phyloP scores from a whole-genome alignment of 1,140 invertebrate genomes.

The Pseudobourletiella spinata region DNA sequence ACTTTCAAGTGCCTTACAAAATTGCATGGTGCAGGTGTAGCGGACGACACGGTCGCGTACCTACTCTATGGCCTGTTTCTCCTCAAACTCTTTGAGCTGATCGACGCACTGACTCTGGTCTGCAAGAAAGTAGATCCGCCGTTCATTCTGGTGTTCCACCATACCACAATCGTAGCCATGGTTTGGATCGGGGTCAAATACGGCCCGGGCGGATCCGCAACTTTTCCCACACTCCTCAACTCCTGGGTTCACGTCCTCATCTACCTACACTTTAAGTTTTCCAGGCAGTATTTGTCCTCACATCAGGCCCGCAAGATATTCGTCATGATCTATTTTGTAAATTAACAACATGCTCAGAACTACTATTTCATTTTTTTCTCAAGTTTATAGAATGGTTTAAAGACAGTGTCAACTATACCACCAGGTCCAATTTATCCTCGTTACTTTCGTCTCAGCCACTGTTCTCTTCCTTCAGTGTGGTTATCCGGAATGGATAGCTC shows the following conservation, averaged over 20 bases:
- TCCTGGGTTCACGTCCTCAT: background rate
- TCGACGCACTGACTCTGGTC: background rate
- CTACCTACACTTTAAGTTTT: constrained; percentile 5
- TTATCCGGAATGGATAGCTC: background rate
- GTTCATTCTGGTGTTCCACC: constrained; percentile 1
- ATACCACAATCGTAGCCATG: background rate
- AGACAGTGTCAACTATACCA: background rate
- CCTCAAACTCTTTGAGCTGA: constrained; percentile 1
- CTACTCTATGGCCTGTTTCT: background rate
- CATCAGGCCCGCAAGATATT: background rate
- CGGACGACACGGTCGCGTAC: background rate
- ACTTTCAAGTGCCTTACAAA: too few species aligned
- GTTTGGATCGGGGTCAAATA: constrained; percentile 2
- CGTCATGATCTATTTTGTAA: constrained; percentile 1
- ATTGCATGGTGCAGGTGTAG: background rate
- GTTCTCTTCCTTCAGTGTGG: background rate
- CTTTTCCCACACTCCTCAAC: background rate
- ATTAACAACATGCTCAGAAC: background rate
- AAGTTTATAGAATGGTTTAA: background rate
- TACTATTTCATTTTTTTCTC: background rate
- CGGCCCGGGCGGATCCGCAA: background rate
- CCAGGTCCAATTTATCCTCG: background rate
- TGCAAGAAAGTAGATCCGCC: background rate
- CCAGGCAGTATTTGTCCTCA: background rate
- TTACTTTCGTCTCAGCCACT: background rate